Evolutionary conservation across 2,113 vertebrate genomes (phyloP).

Genomic region (Vireo altiloquus): DNA sequence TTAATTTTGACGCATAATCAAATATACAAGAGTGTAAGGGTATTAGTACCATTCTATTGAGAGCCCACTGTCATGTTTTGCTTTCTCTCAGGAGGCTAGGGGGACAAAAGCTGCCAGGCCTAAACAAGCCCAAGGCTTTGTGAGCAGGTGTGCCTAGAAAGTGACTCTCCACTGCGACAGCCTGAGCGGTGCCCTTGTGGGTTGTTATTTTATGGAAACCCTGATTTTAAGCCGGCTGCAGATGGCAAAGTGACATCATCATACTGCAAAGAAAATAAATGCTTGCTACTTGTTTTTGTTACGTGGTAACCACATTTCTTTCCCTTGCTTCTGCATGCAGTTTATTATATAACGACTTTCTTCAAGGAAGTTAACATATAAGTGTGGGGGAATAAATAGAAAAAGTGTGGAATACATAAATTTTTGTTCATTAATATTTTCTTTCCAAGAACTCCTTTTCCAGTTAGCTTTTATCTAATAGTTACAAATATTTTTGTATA

Average conservation of each 20-base stretch:
- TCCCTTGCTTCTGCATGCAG: not conserved
- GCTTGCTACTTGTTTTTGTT: not conserved
- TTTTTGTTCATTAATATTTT: not conserved
- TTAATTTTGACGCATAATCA: not conserved
- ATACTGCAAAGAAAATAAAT: not conserved
- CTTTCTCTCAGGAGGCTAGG: not conserved
- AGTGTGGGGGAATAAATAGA: not conserved
- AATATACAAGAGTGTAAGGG: not conserved
- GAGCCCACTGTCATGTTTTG: not conserved
- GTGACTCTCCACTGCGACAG: not conserved
- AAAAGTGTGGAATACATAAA: not conserved
- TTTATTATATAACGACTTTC: not conserved
- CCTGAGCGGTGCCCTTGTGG: not conserved
- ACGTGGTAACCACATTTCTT: not conserved
- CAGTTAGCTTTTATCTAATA: not conserved
- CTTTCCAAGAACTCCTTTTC: not conserved
- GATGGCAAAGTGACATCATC: not conserved
- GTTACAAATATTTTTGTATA: no score
- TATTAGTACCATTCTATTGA: not conserved
- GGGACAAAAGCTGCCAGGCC: not conserved
- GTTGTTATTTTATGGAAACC: not conserved
- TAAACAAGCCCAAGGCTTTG: not conserved
- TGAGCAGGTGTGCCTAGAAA: accelerated
- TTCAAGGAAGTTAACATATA: not conserved
- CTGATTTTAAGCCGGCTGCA: not conserved